These are phyloP conservation scores for Bursaphelenchus okinawaensis DNA, from an alignment of 2,888 invertebrate genomes.

Conservation along the genomic window DNA sequence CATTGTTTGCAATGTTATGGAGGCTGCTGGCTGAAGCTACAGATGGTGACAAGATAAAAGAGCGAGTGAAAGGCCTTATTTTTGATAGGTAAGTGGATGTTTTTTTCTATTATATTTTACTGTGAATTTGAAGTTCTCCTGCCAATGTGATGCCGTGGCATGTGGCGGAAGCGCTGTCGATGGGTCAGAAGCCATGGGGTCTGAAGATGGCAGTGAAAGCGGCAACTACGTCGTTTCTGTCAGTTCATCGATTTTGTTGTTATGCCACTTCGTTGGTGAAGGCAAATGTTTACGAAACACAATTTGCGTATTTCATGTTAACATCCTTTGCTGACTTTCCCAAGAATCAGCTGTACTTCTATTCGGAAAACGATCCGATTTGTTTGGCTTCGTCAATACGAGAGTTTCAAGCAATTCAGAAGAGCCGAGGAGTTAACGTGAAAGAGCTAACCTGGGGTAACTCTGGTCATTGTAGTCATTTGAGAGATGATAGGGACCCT, in stretches of 20 bases:
- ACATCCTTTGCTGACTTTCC: conserved; percentile 43
- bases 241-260: conserved; percentile 38
- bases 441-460: background rate
- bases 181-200: conserved; percentile 17
- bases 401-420: conserved; percentile 61
- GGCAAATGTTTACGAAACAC: conserved; percentile 38
- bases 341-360: conserved; percentile 66
- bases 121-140: conserved; percentile 36
- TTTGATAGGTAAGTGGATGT: conserved; percentile 48
- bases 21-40: conserved; percentile 30
- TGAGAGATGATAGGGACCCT: background rate
- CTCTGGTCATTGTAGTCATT: background rate
- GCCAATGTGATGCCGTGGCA: conserved; percentile 49
- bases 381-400: conserved; percentile 69
- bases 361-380: conserved; percentile 68
- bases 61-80: conserved; percentile 42
- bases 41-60: conserved; percentile 32
- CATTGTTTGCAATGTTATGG: conserved; percentile 47
- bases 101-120: conserved; percentile 1
- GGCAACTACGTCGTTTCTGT: conserved; percentile 35
- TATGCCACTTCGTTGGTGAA: conserved; percentile 47
- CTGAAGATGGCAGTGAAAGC: background rate
- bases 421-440: background rate
- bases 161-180: conserved; percentile 47
- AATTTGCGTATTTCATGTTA: conserved; percentile 51